Evolutionary conservation across 2,113 vertebrate species (phyloP).

Genomic region (Corythornis vintsioides): DNA sequence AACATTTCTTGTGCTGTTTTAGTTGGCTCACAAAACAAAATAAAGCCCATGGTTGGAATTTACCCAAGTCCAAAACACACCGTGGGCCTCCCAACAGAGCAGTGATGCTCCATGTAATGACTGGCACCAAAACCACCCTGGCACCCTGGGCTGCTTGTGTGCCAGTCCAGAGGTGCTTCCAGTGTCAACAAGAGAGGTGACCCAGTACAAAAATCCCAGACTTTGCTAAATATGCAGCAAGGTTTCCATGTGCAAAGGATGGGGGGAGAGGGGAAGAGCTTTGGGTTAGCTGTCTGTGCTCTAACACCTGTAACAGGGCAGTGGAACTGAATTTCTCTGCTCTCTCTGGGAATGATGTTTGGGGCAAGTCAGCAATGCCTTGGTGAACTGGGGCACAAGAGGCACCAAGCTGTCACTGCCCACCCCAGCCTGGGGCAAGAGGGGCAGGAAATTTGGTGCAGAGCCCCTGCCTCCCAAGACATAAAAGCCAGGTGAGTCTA

Average conservation of each 20-base stretch:
- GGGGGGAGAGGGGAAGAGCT: not conserved
- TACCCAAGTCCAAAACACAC: not conserved
- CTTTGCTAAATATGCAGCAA: not conserved
- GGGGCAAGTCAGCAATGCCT: not conserved
- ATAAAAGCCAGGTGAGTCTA: accelerated
- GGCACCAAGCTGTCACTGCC: not conserved
- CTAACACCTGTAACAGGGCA: not conserved
- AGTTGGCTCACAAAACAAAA: not conserved
- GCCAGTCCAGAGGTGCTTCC: not conserved
- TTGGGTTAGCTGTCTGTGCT: not conserved
- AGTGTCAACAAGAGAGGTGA: not conserved
- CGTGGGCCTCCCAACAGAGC: not conserved
- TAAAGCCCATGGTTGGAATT: not conserved
- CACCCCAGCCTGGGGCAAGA: not conserved
- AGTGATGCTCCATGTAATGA: accelerated
- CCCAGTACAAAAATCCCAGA: not conserved
- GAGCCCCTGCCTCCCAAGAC: not conserved
- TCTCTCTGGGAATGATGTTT: not conserved
- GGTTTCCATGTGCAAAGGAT: not conserved
- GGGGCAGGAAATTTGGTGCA: not conserved
- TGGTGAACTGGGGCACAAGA: not conserved
- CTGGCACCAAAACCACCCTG: not conserved
- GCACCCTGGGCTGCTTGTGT: not conserved
- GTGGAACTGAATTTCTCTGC: not conserved
- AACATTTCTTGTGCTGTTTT: slow-evolving; percentile 34